Percentiles rank a stretch among this genome's conserved stretches.
Evolutionary conservation across 2,797 vertebrate species (phyloP).

Genomic region (Caiman crocodilus): DNA sequence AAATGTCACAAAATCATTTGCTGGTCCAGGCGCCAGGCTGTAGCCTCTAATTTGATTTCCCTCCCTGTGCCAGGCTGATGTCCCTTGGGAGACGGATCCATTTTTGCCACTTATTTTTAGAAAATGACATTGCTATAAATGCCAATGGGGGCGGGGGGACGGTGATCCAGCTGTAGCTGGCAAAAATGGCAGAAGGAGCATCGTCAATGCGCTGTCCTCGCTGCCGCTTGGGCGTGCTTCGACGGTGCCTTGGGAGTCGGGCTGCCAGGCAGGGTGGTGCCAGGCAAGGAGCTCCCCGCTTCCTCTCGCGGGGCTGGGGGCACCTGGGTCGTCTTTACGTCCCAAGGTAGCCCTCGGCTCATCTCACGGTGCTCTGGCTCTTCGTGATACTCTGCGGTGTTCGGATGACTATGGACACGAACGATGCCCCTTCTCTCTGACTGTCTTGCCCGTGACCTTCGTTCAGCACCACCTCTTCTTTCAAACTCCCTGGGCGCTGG

Average conservation of each 20-base stretch:
- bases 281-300: not conserved
- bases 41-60: conserved; percentile 39
- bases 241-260: not conserved
- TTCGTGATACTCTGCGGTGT: too few relatives aligned
- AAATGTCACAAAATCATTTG: conserved; percentile 57
- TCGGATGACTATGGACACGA: not conserved
- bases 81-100: conserved; percentile 22
- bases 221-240: too few relatives aligned
- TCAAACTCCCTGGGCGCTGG: not conserved
- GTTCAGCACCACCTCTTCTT: not conserved
- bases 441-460: not conserved
- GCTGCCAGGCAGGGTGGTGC: not conserved
- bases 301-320: not conserved
- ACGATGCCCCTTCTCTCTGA: not conserved
- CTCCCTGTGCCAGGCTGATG: not conserved
- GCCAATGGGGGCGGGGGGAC: not conserved
- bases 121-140: conserved; percentile 26
- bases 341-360: not conserved
- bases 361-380: not conserved
- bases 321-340: not conserved
- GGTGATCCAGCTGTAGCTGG: not conserved
- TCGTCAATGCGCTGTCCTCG: not conserved
- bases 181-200: not conserved
- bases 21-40: conserved; percentile 19
- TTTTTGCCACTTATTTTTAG: conserved; percentile 50